A percentile compares a stretch with the other conserved stretches of the same genome.
phyloP scores from a whole-genome alignment of 2,113 vertebrate species.

The Channa maculata region DNA sequence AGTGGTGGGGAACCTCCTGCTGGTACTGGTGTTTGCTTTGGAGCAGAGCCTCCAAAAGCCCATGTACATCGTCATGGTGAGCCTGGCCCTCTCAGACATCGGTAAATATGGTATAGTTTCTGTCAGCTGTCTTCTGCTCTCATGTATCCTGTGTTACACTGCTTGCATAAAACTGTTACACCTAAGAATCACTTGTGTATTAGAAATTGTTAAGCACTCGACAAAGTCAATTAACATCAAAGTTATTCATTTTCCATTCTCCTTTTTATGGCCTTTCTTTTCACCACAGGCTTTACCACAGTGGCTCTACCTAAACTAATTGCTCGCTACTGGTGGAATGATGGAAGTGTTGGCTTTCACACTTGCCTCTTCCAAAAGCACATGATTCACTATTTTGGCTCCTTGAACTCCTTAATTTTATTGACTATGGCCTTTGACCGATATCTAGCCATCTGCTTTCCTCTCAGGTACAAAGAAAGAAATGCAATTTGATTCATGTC shows the following conservation, averaged over 20 bases:
- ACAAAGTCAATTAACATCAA: too few relatives aligned
- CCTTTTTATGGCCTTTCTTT: neutral
- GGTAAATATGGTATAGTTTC: constrained; percentile 6
- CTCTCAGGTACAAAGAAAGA: constrained; percentile 42
- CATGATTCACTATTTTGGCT: constrained; percentile 67
- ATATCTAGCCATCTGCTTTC: constrained; percentile 63
- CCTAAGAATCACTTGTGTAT: too few relatives aligned
- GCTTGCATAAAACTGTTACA: too few relatives aligned
- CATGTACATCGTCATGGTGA: constrained; percentile 72
- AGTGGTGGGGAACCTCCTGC: constrained; percentile 50
- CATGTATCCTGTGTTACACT: too few relatives aligned
- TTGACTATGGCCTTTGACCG: constrained; percentile 66
- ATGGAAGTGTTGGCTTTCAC: constrained; percentile 51
- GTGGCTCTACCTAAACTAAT: constrained; percentile 67
- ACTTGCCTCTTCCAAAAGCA: constrained; percentile 60
- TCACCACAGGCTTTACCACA: constrained; percentile 45
- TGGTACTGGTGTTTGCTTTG: constrained; percentile 54
- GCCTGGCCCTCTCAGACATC: constrained; percentile 66
- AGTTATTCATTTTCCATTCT: too few relatives aligned
- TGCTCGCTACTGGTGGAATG: constrained; percentile 64
- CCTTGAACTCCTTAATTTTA: constrained; percentile 68
- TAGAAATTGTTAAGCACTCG: too few relatives aligned
- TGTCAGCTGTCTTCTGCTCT: neutral
- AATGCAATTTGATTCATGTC: too few relatives aligned
- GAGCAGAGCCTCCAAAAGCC: constrained; percentile 67